Evolutionary conservation across 2,113 vertebrate species (phyloP).

Genomic region (Rhabdomys dilectus): DNA sequence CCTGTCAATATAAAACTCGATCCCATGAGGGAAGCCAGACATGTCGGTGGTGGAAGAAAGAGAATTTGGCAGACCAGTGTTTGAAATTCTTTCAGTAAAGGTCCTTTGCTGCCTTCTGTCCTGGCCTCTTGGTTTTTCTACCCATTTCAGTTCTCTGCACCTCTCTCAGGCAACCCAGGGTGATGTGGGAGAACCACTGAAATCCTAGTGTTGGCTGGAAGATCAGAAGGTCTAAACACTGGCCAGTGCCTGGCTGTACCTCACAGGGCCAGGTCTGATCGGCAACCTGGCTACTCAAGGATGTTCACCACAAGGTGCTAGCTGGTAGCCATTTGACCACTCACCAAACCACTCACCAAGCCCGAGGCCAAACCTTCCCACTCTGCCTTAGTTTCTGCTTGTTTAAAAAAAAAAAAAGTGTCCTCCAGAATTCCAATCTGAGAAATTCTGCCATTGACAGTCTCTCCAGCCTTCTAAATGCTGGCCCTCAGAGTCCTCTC

Average conservation of each 20-base stretch:
- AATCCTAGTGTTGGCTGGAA: not conserved
- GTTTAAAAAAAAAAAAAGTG: not conserved
- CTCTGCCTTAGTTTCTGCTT: not conserved
- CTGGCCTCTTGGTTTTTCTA: not conserved
- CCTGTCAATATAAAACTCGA: not conserved
- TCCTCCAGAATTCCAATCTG: not conserved
- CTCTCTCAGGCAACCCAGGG: not conserved
- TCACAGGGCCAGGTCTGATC: not conserved
- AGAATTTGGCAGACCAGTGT: not conserved
- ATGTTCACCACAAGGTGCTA: too few relatives aligned
- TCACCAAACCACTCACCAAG: not conserved
- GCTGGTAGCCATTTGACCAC: not conserved
- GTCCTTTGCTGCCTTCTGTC: not conserved
- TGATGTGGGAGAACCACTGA: too few relatives aligned
- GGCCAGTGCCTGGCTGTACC: not conserved
- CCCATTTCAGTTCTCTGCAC: too few relatives aligned
- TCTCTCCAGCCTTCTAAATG: not conserved
- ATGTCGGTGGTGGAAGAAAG: not conserved
- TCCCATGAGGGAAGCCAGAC: not conserved
- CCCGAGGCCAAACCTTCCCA: not conserved
- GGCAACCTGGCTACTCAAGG: not conserved
- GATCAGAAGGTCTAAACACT: too few relatives aligned
- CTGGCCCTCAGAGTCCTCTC: not conserved
- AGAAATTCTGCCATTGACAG: not conserved
- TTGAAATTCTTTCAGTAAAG: not conserved